A percentile compares a stretch with the other conserved stretches of the same genome.
Evolutionary conservation across 2,113 vertebrate genomes (phyloP).

Genomic region (Crypturellus undulatus): DNA sequence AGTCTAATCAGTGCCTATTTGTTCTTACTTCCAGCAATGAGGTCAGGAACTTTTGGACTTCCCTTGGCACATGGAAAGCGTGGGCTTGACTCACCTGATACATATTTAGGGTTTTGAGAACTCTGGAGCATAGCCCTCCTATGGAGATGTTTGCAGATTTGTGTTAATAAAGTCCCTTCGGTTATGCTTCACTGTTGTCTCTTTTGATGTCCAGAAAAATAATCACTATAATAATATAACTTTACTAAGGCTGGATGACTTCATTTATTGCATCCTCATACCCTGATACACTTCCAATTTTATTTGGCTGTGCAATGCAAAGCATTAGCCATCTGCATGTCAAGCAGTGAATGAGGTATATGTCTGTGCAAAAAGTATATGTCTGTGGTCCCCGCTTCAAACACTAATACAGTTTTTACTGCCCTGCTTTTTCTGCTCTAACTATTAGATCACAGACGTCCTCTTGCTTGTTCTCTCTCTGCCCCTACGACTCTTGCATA

Average conservation of each 20-base stretch:
- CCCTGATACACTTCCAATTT: background rate
- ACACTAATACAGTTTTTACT: background rate
- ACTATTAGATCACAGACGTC: background rate
- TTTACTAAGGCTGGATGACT: slow-evolving; percentile 23
- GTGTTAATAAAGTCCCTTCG: slow-evolving; percentile 56
- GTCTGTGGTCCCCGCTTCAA: background rate
- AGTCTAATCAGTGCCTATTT: slow-evolving; percentile 71
- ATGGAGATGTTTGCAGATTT: slow-evolving; percentile 54
- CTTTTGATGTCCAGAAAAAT: slow-evolving; percentile 65
- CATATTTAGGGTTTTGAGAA: slow-evolving; percentile 54
- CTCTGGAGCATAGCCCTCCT: slow-evolving; percentile 58
- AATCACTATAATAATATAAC: slow-evolving; percentile 43
- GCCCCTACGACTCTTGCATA: slow-evolving; percentile 49
- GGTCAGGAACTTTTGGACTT: slow-evolving; percentile 70
- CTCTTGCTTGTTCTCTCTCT: slow-evolving; percentile 14
- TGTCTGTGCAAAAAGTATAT: background rate
- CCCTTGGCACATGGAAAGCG: slow-evolving; percentile 44
- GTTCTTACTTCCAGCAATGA: slow-evolving; percentile 69
- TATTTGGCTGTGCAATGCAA: background rate
- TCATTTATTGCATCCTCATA: slow-evolving; percentile 21
- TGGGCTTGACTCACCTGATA: slow-evolving; percentile 44
- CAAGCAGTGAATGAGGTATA: background rate
- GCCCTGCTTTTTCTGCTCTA: background rate
- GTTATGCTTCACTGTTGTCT: slow-evolving; percentile 17
- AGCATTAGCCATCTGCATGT: background rate